Base-by-base conservation (phyloP, 2,797 vertebrate genomes). In the Tapirus indicus region DNA sequence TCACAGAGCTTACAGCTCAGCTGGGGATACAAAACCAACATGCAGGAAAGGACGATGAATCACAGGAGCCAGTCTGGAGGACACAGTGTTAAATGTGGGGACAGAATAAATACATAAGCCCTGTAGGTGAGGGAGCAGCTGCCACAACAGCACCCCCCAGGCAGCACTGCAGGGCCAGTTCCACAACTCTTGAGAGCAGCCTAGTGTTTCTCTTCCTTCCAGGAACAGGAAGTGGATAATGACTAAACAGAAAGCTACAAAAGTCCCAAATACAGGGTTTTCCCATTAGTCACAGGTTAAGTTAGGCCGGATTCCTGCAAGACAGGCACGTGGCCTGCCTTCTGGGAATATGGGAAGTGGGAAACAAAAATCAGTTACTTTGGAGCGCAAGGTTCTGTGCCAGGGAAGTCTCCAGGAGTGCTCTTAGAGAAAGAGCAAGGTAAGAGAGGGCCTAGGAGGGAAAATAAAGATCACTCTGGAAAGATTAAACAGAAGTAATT, bases 281-380 rank as follows among this genome's bases (percentile, higher is more conserved):
- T 95, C 90, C 82, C 21, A 23, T 96, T 91, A 97, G 96, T 97
- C 97, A 98, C 78, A 88, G 54, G 84, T 88, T 90, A 38, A n/a
- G 41, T 4, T 56, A 56, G 85, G 86, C 91, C 74, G 75, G 27
- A 14, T 75, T 96, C 95, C 85, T 78, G 88, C 74, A 58, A 56
- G 20, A 14, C 66, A 71, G 86, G 75, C 92, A 92, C 2, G 38
- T 52, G 52, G 21, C 68, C 66, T 27, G 66, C 79, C 88, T 97
- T 82, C 91, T 88, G 86, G 74, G 85, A 96, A 92, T 29, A 21
- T 3, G 29, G 52, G 77, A 82, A 83, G 38, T 74, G 72, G 52
- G 54, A 80, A 41, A 54, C 25, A 49, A 68, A 44, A 27, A n/a
- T 41, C 86, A 92, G 35, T 35, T 41, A 58, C 25, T 2, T 2